Evolutionary conservation across 2,888 invertebrate genomes (phyloP).

Genomic region (Eilema sororculum): DNA sequence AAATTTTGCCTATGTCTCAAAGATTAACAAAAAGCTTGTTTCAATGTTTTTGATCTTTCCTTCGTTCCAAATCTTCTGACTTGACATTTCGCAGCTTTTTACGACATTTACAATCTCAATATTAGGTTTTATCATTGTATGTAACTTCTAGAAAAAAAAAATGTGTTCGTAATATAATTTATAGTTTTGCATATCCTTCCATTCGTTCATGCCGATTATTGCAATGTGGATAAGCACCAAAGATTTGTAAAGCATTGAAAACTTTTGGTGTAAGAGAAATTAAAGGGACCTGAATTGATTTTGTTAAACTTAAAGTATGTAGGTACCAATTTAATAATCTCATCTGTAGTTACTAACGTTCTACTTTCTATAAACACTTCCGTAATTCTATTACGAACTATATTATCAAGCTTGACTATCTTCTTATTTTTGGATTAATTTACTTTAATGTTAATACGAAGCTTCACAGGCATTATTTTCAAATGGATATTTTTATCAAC

Average conservation of each 20-base stretch:
- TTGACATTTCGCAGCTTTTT: slow-evolving; percentile 84
- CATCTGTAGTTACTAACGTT: slow-evolving; percentile 80
- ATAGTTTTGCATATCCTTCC: slow-evolving; percentile 72
- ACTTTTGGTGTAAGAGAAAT: slow-evolving; percentile 86
- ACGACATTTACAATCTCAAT: slow-evolving; percentile 83
- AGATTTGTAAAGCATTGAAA: slow-evolving; percentile 83
- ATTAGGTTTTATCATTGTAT: slow-evolving; percentile 78
- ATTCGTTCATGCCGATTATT: slow-evolving; percentile 79
- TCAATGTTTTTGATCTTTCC: slow-evolving; percentile 34
- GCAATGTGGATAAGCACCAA: slow-evolving; percentile 85
- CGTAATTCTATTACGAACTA: slow-evolving; percentile 71
- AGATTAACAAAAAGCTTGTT: slow-evolving; percentile 26
- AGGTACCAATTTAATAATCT: slow-evolving; percentile 86
- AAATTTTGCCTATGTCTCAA: slow-evolving; percentile 9
- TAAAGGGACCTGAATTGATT: slow-evolving; percentile 86
- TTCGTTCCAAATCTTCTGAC: slow-evolving; percentile 76
- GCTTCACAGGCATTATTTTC: slow-evolving; percentile 65
- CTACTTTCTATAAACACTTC: slow-evolving; percentile 70
- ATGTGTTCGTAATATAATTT: slow-evolving; percentile 83
- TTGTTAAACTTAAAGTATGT: slow-evolving; percentile 80
- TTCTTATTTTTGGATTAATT: slow-evolving; percentile 79
- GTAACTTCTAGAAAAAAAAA: slow-evolving; percentile 73
- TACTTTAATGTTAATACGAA: slow-evolving; percentile 74
- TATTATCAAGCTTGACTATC: slow-evolving; percentile 66
- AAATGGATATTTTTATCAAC: slow-evolving; percentile 58